Conservation (phyloP, 2,888 invertebrate genomes). For the Drosophila paranaensis region DNA sequence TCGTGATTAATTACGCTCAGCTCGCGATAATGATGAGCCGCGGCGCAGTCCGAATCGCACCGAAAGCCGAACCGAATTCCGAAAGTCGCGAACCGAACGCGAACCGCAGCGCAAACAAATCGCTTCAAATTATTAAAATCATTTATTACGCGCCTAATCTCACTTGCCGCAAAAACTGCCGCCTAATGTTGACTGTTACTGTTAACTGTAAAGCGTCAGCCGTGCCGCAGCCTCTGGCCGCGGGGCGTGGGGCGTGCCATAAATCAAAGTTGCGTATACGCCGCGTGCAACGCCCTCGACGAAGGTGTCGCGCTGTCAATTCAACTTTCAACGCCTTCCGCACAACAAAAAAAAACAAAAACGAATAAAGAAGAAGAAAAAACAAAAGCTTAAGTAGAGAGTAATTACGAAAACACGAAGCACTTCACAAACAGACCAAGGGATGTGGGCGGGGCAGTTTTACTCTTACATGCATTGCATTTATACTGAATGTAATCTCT, state of each 20-base stretch:
- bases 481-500: constrained; percentile 19
- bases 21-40: constrained; percentile 66
- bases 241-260: constrained; percentile 38
- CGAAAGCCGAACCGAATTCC: constrained; percentile 2
- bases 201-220: constrained; percentile 23
- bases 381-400: constrained; percentile 49
- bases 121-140: constrained; percentile 83
- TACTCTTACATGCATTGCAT: constrained; percentile 20
- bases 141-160: constrained; percentile 81
- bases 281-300: constrained; percentile 18
- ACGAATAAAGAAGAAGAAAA: neutral
- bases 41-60: constrained; percentile 5
- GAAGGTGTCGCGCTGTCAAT: constrained; percentile 66
- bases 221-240: neutral
- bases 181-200: constrained; percentile 39
- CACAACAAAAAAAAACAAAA: neutral
- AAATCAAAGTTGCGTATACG: constrained; percentile 67
- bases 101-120: constrained; percentile 70
- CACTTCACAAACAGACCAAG: constrained; percentile 1
- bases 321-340: constrained; percentile 66
- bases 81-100: neutral
- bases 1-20: constrained; percentile 73
- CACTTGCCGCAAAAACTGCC: constrained; percentile 53
- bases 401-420: constrained; percentile 50
- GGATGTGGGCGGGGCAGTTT: neutral